These are phyloP conservation scores for Myopa tessellatipennis DNA, from an alignment of 2,888 invertebrate genomes.

Conservation along the genomic window DNA sequence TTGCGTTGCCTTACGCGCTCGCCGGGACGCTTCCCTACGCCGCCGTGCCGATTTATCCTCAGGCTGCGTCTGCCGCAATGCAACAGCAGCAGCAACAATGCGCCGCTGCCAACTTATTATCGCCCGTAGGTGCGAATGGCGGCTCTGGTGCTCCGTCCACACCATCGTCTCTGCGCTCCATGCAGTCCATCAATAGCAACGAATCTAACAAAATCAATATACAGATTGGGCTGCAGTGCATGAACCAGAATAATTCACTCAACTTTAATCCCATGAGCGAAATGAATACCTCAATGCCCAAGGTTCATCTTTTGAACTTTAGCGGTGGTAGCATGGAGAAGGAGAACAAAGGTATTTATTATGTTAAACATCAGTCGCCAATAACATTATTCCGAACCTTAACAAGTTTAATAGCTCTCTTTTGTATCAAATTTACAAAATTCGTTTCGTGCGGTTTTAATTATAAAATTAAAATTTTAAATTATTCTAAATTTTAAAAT, in stretches of 20 bases:
- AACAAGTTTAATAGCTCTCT: no score
- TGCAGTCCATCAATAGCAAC: constrained; percentile 35
- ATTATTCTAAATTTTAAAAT: no score
- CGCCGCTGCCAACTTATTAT: constrained; percentile 56
- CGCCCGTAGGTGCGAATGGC: constrained; percentile 40
- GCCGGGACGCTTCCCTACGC: constrained; percentile 51
- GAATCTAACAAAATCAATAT: constrained; percentile 56
- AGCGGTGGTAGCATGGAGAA: constrained; percentile 44
- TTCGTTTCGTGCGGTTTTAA: no score
- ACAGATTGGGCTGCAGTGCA: constrained; percentile 56
- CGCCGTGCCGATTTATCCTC: constrained; percentile 54
- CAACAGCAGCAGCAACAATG: constrained; percentile 55
- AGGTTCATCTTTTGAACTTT: constrained; percentile 49
- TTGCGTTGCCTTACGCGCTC: constrained; percentile 53
- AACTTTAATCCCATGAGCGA: constrained; percentile 56
- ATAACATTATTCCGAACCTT: no score
- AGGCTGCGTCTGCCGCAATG: constrained; percentile 42
- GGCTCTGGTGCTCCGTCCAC: constrained; percentile 38
- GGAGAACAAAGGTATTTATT: constrained; percentile 49
- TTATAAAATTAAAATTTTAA: no score
- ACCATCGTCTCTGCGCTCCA: constrained; percentile 27
- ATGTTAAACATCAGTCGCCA: neutral
- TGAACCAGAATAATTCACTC: constrained; percentile 54
- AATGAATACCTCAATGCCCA: constrained; percentile 48
- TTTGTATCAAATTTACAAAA: no score